A percentile compares a stretch with the other conserved stretches of the same genome.
phyloP scores from a whole-genome alignment of 64 coral and sea anemone species.

The Porites australiensis region DNA sequence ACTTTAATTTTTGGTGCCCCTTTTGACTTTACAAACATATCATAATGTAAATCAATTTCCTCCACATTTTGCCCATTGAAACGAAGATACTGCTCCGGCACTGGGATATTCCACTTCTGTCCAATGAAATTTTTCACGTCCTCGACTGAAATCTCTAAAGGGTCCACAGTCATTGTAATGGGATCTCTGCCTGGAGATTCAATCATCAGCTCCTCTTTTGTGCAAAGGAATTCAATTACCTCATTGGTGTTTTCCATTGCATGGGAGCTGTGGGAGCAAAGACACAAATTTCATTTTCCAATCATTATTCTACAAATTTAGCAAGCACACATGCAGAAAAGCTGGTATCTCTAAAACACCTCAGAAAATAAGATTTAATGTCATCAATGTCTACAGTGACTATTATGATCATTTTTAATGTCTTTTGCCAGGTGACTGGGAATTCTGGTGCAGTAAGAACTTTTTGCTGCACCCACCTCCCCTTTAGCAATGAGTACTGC shows the following conservation, averaged over 20 bases:
- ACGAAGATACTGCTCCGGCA: not conserved
- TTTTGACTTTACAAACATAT: not conserved
- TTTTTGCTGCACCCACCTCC: no score
- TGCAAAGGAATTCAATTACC: conserved; percentile 1
- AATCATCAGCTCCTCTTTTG: conserved; percentile 3
- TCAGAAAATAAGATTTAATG: no score
- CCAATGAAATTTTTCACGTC: not conserved
- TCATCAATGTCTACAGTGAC: no score
- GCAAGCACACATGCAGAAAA: no score
- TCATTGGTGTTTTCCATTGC: conserved; percentile 1
- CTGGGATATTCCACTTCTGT: not conserved
- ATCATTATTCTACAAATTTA: no score
- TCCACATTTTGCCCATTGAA: not conserved
- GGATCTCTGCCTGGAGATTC: not conserved
- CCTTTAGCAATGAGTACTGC: no score
- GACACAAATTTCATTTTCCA: not conserved
- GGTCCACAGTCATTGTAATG: not conserved
- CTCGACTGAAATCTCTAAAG: not conserved
- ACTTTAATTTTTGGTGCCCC: not conserved
- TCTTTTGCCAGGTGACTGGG: no score
- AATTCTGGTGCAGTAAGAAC: no score
- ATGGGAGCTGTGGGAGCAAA: conserved; percentile 6
- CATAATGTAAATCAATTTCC: not conserved
- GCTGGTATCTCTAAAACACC: no score
- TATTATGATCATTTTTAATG: no score